A percentile compares a stretch with the other conserved stretches of the same genome.
Evolutionary conservation across 1,140 invertebrate species (phyloP).

Genomic region (Platorchestia sp.): DNA sequence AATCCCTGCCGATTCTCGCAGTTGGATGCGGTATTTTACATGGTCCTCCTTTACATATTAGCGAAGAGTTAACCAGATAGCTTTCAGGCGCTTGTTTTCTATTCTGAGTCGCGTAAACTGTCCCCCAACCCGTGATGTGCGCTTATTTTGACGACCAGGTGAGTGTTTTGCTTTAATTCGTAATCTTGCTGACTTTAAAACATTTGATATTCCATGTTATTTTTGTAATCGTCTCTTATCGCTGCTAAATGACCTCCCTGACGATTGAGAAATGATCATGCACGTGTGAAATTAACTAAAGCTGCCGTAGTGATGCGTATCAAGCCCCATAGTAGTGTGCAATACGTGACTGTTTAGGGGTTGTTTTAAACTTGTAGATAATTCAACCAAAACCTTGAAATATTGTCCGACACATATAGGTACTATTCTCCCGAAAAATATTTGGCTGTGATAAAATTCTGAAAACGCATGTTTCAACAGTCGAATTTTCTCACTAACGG

Average conservation of each 20-base stretch:
- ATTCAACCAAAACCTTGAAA: no score
- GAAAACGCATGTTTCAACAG: no score
- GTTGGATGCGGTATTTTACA: background rate
- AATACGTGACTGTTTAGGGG: no score
- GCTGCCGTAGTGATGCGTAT: no score
- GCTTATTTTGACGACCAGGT: background rate
- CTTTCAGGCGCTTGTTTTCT: background rate
- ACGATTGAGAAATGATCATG: no score
- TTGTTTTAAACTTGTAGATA: no score
- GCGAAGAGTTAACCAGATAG: background rate
- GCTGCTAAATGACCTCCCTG: no score
- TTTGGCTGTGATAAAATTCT: no score
- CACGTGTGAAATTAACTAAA: background rate
- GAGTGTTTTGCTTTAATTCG: background rate
- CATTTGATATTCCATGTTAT: background rate
- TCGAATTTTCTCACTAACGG: no score
- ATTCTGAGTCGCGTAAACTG: background rate
- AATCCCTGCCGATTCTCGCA: background rate
- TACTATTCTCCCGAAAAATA: no score
- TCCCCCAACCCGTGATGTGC: background rate
- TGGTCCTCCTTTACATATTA: background rate
- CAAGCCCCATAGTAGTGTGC: no score
- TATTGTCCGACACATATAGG: no score
- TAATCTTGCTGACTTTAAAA: background rate
- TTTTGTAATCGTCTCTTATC: background rate